Base-by-base conservation (phyloP, 92 coral and sea anemone species). In the Epizoanthus illoricatus region DNA sequence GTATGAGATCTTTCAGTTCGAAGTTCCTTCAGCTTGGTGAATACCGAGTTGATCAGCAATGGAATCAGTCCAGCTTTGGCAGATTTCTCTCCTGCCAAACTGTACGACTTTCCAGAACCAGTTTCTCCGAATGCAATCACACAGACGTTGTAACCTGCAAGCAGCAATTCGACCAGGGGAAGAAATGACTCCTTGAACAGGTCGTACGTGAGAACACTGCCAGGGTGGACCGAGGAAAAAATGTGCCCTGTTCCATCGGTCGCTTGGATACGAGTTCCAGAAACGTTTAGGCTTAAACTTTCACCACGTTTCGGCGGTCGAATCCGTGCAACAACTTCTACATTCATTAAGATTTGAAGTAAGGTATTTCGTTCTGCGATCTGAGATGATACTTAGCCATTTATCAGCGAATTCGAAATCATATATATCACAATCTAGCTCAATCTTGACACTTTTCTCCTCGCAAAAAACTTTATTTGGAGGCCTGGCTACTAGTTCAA, bases 61-160 rank as follows among this genome's bases (percentile, higher is more conserved):
- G 94, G 97, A 17, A 91, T 81, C 33, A 93, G 54, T 9, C 94
- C 97, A 18, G 97, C 94, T 83, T 93, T 93, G 7, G 92, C 80
- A 4, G 84, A 86, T 67, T 91, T 93, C 86, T 93, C 97, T 12
- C 94, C 97, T 12, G 94, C 94, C 85, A 93, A 69, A 21, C 92
- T 88, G 85, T 84, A 86, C 58, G 97, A 91, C 84, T 91, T 93
- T 16, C 97, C 97, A 2, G 97, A 91, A 3, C 91, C 94, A 8
- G 94, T 91, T 75, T 91, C 94, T 1, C 97, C 94, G 58, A 91
- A 85, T 42, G 86, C 92, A 3, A 91, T 71, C 59, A 89, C 85
- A 67, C 97, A 90, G 17, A 89, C 94, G 65, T 93, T 93, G 85
- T 93, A 93, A 4, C 97, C 97, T 23, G 94, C 85, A 28, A 88